A percentile compares a stretch with the other conserved stretches of the same genome.
These are phyloP conservation scores for Antheraea mylitta DNA, from an alignment of 1,140 invertebrate species.

Conservation along the genomic window DNA sequence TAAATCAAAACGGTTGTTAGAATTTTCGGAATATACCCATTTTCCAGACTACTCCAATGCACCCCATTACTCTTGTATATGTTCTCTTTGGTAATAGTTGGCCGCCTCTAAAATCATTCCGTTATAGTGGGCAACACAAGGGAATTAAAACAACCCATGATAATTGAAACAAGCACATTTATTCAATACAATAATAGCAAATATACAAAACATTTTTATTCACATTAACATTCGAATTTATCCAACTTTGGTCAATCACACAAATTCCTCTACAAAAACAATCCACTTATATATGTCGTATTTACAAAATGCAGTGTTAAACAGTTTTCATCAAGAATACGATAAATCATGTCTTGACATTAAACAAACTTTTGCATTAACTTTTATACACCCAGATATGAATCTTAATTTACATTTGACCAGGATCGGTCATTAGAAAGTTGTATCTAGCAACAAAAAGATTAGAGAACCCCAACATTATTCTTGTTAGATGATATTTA, in stretches of 20 bases:
- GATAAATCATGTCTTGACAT: neutral
- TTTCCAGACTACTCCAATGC: no score
- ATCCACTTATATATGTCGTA: neutral
- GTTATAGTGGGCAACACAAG: neutral
- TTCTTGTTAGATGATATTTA: no score
- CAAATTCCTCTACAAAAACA: neutral
- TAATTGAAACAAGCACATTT: constrained; percentile 15
- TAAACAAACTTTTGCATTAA: neutral
- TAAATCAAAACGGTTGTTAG: no score
- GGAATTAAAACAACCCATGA: neutral
- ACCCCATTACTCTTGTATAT: no score
- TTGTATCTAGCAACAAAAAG: no score
- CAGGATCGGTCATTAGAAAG: neutral
- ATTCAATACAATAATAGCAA: constrained; percentile 15
- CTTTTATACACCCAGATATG: neutral
- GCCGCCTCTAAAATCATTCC: no score
- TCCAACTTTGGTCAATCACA: constrained; percentile 7
- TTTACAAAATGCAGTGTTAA: neutral
- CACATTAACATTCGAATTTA: neutral
- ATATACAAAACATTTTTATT: constrained; percentile 12
- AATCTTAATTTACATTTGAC: neutral
- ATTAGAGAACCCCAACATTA: no score
- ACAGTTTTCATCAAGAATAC: neutral
- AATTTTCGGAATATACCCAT: no score
- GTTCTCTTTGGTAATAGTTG: no score